Percentiles rank a stretch among this genome's conserved stretches.
phyloP scores from a whole-genome alignment of 2,113 vertebrate species.

The Pelodiscus sinensis region DNA sequence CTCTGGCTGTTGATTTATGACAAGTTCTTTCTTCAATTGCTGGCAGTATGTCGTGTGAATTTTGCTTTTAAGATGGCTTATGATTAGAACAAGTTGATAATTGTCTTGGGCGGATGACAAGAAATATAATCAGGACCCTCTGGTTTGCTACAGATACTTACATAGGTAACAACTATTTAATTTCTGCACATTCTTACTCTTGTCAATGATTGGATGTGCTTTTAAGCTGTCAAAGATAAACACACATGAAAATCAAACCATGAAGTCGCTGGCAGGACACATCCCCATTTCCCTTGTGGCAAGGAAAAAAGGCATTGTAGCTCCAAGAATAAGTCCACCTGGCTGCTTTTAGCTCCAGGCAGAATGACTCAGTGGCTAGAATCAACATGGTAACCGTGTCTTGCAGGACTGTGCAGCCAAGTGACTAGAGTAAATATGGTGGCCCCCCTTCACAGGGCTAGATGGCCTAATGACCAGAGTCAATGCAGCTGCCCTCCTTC shows the following conservation, averaged over 20 bases:
- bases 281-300: too few relatives aligned
- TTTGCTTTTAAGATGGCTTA: constrained; percentile 45
- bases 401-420: too few relatives aligned
- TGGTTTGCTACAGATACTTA: constrained; percentile 12
- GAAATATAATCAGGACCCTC: constrained; percentile 40
- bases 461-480: too few relatives aligned
- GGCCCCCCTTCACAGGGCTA: too few relatives aligned
- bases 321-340: too few relatives aligned
- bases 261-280: background rate
- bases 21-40: constrained; percentile 22
- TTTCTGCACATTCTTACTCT: constrained; percentile 10
- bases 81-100: constrained; percentile 38
- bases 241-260: constrained; percentile 1
- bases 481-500: too few relatives aligned
- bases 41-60: constrained; percentile 12
- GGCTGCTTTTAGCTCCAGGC: too few relatives aligned
- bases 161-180: constrained; percentile 4
- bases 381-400: too few relatives aligned
- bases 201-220: constrained; percentile 10
- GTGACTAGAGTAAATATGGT: too few relatives aligned
- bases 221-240: constrained; percentile 24
- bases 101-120: constrained; percentile 6
- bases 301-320: too few relatives aligned
- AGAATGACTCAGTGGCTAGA: too few relatives aligned
- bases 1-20: constrained; percentile 40